A percentile compares a stretch with the other conserved stretches of the same genome.
Conservation (phyloP, 2,888 invertebrate species). For the Leptothorax acervorum region DNA sequence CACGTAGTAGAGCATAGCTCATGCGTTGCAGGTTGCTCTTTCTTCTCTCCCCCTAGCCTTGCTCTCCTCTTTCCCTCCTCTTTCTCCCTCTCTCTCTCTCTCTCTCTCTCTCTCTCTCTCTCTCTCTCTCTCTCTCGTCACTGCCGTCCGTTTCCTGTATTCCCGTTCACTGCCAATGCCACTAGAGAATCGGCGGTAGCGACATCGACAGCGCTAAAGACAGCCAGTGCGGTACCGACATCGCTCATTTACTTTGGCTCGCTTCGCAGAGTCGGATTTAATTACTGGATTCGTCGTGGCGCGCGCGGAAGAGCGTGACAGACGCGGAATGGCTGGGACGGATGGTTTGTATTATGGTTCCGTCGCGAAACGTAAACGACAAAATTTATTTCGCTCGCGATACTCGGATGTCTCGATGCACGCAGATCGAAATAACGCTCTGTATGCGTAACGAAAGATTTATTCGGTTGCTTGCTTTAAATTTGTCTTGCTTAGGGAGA, state of each 20-base stretch:
- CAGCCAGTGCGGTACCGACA: constrained; percentile 52
- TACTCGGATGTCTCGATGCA: constrained; percentile 41
- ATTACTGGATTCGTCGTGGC: constrained; percentile 71
- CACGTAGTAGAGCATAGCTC: constrained; percentile 48
- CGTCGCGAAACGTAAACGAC: constrained; percentile 42
- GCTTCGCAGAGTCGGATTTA: constrained; percentile 73
- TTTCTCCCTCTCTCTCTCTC: neutral
- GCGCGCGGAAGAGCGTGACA: constrained; percentile 53
- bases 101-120: too few relatives aligned
- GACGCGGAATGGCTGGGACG: constrained; percentile 43
- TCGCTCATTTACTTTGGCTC: constrained; percentile 75
- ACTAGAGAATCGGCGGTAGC: constrained; percentile 51
- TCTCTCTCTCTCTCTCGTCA: neutral
- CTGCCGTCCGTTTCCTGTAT: constrained; percentile 40
- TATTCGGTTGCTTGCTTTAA: constrained; percentile 8
- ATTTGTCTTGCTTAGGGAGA: constrained; percentile 19
- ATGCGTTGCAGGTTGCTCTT: constrained; percentile 42
- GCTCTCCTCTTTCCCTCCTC: neutral
- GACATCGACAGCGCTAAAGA: constrained; percentile 39
- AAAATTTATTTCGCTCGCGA: constrained; percentile 64
- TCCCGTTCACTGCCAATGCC: constrained; percentile 65
- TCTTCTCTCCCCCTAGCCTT: constrained; percentile 4
- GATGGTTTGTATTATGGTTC: constrained; percentile 46
- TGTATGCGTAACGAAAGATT: constrained; percentile 28
- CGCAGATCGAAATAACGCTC: constrained; percentile 32